phyloP scores from a whole-genome alignment of 2,888 invertebrate species.

The Drosophila algonquin region DNA sequence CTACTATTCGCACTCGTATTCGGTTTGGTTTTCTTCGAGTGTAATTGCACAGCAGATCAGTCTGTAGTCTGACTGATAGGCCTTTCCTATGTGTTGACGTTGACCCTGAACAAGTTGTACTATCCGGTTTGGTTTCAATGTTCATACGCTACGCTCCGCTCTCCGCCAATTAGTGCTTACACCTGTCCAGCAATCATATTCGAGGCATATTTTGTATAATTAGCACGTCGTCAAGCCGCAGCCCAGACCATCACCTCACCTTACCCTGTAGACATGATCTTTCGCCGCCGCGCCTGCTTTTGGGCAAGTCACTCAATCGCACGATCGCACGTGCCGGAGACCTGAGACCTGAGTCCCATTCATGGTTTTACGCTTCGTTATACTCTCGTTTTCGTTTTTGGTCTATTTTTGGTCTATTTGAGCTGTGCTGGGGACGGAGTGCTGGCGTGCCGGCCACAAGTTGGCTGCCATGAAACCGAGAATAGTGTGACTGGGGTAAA shows the following conservation, averaged over 20 bases:
- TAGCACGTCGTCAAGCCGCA: constrained; percentile 51
- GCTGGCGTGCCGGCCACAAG: constrained; percentile 3
- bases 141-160: constrained; percentile 20
- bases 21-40: constrained; percentile 40
- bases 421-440: constrained; percentile 10
- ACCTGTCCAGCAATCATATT: constrained; percentile 55
- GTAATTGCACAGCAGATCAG: constrained; percentile 34
- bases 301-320: constrained; percentile 36
- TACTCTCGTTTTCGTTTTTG: constrained; percentile 47
- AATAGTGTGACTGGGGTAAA: not conserved
- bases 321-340: constrained; percentile 41
- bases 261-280: constrained; percentile 20
- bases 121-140: constrained; percentile 57
- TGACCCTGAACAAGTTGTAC: constrained; percentile 41
- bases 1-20: constrained; percentile 12
- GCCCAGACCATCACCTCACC: constrained; percentile 13
- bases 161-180: constrained; percentile 69
- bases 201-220: constrained; percentile 39
- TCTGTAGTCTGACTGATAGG: constrained; percentile 14
- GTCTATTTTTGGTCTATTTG: constrained; percentile 38
- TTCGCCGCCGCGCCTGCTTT: constrained; percentile 46
- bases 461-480: constrained; percentile 2
- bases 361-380: constrained; percentile 41
- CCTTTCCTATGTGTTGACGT: constrained; percentile 23
- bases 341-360: constrained; percentile 40